Percentiles rank a stretch among this genome's conserved stretches.
Conservation (phyloP, 1,140 invertebrate genomes). For the Artemia franciscana region DNA sequence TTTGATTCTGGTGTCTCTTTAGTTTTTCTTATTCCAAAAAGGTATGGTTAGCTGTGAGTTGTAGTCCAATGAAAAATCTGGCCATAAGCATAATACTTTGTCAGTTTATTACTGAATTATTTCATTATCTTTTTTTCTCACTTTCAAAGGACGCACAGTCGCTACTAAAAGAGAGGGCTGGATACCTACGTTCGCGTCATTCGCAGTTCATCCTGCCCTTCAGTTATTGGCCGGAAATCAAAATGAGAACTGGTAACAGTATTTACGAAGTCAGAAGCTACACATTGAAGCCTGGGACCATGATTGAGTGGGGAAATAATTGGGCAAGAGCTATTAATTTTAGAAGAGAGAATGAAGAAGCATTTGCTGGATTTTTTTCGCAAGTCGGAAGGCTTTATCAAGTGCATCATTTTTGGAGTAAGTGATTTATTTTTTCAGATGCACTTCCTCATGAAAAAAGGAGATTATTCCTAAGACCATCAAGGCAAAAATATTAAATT, state of each 20-base stretch:
- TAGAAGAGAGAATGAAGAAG: conserved; percentile 69
- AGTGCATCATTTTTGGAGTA: conserved; percentile 97
- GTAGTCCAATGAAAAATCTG: no score
- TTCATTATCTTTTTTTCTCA: not conserved
- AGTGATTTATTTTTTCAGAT: no score
- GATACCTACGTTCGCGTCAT: conserved; percentile 60
- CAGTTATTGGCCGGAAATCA: conserved; percentile 29
- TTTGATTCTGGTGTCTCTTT: no score
- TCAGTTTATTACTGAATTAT: no score
- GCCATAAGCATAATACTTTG: no score
- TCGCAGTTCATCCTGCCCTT: conserved; percentile 70
- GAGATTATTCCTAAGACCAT: no score
- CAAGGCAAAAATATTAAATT: no score
- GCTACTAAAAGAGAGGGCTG: conserved; percentile 53
- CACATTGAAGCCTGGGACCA: conserved; percentile 76
- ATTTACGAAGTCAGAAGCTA: conserved; percentile 88
- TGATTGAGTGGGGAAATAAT: conserved; percentile 99
- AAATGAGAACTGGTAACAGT: conserved; percentile 41
- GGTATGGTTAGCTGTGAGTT: no score
- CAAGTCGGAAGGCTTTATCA: conserved; percentile 86
- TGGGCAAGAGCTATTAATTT: conserved; percentile 87
- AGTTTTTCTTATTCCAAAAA: no score
- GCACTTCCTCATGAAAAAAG: no score
- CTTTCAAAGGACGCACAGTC: conserved; percentile 42
- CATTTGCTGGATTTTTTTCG: conserved; percentile 86